These are phyloP conservation scores for Sprattus sprattus DNA, from an alignment of 2,113 vertebrate species.

Conservation along the genomic window DNA sequence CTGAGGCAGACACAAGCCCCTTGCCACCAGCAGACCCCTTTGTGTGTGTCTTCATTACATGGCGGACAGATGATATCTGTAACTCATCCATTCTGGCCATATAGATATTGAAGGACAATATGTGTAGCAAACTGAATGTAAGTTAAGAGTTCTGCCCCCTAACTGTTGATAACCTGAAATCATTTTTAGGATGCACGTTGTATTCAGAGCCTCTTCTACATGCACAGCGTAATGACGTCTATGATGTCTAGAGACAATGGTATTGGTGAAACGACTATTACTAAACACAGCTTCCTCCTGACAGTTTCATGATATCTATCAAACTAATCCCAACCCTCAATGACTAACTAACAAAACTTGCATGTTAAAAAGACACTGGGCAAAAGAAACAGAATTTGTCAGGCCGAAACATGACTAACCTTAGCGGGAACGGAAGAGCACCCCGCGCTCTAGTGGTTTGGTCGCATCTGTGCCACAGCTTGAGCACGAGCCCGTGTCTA, in stretches of 20 bases:
- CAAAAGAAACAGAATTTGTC: neutral
- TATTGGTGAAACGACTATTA: neutral
- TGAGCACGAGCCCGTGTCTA: neutral
- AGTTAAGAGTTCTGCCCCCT: neutral
- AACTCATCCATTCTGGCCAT: neutral
- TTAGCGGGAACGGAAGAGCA: neutral
- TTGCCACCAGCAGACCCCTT: neutral
- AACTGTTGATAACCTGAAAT: neutral
- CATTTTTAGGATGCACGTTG: neutral
- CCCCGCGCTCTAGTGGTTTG: neutral
- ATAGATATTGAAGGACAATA: neutral
- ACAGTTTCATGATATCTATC: too few relatives aligned
- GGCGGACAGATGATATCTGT: neutral
- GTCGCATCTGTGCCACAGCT: slow-evolving; percentile 6
- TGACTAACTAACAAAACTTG: too few relatives aligned
- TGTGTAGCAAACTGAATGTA: neutral
- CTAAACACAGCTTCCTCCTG: neutral
- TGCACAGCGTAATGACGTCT: neutral
- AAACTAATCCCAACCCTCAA: too few relatives aligned
- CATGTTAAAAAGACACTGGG: neutral
- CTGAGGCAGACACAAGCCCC: neutral
- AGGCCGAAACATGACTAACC: neutral
- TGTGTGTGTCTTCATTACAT: neutral
- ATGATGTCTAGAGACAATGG: neutral
- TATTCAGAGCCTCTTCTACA: neutral